phyloP scores from a whole-genome alignment of 2,888 invertebrate genomes.

The Rhagonycha fulva region DNA sequence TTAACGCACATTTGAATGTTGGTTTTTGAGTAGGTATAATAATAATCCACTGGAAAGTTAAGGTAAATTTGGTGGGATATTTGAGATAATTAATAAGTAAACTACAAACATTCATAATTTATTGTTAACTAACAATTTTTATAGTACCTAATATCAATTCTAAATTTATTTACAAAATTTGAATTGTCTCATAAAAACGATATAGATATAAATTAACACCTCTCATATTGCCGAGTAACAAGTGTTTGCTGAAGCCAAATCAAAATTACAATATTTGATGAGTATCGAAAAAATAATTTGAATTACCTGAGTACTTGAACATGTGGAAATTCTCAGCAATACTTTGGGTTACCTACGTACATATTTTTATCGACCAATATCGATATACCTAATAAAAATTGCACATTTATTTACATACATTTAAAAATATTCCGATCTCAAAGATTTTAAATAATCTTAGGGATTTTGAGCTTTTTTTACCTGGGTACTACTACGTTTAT shows the following conservation, averaged over 20 bases:
- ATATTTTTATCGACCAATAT: not conserved
- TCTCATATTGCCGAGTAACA: not conserved
- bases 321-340: not conserved
- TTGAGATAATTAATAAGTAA: not conserved
- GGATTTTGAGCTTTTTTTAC: not conserved
- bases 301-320: not conserved
- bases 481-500: not conserved
- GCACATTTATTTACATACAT: not conserved
- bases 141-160: too few species aligned
- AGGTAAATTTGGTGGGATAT: not conserved
- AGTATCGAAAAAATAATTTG: not conserved
- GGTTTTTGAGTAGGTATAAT: too few species aligned
- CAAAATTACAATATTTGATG: not conserved
- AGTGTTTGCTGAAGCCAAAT: not conserved
- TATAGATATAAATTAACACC: not conserved
- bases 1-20: not conserved
- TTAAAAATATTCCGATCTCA: not conserved
- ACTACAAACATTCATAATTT: too few species aligned
- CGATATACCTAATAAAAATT: not conserved
- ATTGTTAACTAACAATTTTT: not conserved
- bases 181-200: not conserved
- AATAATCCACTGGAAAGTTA: not conserved
- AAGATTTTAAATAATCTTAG: not conserved
- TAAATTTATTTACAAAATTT: not conserved
- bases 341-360: not conserved